phyloP scores from a whole-genome alignment of 2,113 vertebrate species.

The Nothoprocta perdicaria region DNA sequence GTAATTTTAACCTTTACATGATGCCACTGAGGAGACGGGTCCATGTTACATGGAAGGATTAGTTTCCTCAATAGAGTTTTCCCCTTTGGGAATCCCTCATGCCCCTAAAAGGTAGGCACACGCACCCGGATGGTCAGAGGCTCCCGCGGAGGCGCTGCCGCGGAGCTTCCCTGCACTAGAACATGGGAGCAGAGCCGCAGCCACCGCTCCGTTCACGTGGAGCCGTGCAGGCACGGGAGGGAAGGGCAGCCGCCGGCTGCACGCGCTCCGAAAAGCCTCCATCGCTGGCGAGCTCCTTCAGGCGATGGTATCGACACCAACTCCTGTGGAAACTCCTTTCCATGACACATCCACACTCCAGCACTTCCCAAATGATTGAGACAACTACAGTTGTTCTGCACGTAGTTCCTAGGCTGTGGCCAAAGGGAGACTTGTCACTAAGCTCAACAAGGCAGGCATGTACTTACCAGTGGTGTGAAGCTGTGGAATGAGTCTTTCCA shows the following conservation, averaged over 20 bases:
- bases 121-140: background rate
- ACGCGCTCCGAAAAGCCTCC: background rate
- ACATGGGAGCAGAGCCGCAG: background rate
- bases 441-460: background rate
- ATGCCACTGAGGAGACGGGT: background rate
- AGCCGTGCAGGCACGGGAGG: background rate
- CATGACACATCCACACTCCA: background rate
- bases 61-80: background rate
- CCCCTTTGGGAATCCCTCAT: background rate
- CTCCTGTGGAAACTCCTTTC: background rate
- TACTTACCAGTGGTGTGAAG: background rate
- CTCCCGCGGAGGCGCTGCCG: background rate
- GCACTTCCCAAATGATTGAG: background rate
- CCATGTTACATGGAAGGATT: background rate
- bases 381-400: background rate
- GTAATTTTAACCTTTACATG: background rate
- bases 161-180: background rate
- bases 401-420: background rate
- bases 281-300: background rate
- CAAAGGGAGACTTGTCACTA: background rate
- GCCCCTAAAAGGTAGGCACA: rapidly evolving
- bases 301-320: background rate
- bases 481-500: background rate
- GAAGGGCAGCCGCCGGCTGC: background rate
- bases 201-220: background rate